Conservation (phyloP, 2,113 vertebrate genomes). For the Isurus oxyrinchus region DNA sequence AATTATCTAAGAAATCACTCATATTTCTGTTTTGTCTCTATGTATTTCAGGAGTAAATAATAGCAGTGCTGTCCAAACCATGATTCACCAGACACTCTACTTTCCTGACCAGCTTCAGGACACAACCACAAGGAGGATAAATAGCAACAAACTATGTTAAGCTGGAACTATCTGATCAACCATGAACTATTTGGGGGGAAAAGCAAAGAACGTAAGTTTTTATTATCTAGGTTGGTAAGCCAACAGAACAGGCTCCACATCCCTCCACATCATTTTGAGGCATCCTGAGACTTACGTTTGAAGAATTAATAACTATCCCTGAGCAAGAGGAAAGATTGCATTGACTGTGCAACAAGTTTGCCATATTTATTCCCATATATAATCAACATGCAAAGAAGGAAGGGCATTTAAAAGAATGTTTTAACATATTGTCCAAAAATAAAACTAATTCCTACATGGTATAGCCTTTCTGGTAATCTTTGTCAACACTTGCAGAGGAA, state of each 20-base stretch:
- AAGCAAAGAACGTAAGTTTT: neutral
- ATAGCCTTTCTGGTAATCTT: neutral
- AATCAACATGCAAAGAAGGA: neutral
- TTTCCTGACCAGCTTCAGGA: constrained; percentile 47
- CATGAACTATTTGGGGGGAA: neutral
- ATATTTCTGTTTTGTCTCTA: neutral
- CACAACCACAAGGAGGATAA: neutral
- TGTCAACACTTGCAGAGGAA: neutral
- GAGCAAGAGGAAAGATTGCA: neutral
- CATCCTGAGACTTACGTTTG: too few species aligned
- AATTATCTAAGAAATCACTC: neutral
- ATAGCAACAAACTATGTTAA: neutral
- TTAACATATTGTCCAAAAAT: neutral
- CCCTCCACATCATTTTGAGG: neutral
- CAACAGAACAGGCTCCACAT: neutral
- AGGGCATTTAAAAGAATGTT: neutral
- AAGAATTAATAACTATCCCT: neutral
- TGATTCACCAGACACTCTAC: constrained; percentile 76
- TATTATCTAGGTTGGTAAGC: neutral
- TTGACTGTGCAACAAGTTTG: neutral
- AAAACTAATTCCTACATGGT: neutral
- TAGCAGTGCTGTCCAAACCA: constrained; percentile 53
- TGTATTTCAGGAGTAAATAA: constrained; percentile 62
- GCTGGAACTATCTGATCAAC: neutral
- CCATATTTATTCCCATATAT: neutral